Percentiles rank a stretch among this genome's conserved stretches.
Conservation (phyloP, 2,797 vertebrate genomes). For the Orientallactaga sibirica region DNA sequence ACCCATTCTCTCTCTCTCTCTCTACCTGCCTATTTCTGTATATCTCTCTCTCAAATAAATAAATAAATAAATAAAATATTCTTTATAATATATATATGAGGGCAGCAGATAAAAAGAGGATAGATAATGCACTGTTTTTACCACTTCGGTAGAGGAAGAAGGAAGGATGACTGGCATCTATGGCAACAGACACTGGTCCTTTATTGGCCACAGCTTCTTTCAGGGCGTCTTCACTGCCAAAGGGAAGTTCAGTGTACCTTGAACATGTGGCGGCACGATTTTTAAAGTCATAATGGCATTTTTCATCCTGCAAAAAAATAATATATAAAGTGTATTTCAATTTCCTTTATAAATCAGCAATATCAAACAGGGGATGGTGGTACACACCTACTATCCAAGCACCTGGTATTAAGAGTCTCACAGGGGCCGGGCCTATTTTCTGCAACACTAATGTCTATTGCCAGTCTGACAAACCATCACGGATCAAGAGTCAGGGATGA, state of each 20-base stretch:
- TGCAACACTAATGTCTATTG: no score
- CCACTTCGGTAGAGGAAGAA: constrained; percentile 92
- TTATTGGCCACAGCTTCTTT: constrained; percentile 89
- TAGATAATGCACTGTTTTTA: constrained; percentile 72
- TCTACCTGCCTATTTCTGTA: no score
- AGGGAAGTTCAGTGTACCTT: constrained; percentile 83
- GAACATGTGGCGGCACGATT: constrained; percentile 92
- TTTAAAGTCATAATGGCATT: constrained; percentile 88
- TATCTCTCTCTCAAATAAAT: no score
- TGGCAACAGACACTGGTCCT: constrained; percentile 93
- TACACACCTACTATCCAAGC: neutral
- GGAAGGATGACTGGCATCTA: constrained; percentile 88
- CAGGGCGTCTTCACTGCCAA: constrained; percentile 87
- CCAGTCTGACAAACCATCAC: no score
- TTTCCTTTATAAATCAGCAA: constrained; percentile 20
- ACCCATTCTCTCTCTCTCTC: no score
- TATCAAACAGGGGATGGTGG: neutral
- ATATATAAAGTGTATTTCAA: constrained; percentile 8
- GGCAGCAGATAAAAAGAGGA: neutral
- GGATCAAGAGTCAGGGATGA: no score
- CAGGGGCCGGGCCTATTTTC: no score
- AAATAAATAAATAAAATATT: no score
- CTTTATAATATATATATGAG: no score
- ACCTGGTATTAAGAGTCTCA: neutral
- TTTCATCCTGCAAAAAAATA: constrained; percentile 84